These are phyloP conservation scores for Prunella himalayana DNA, from an alignment of 2,113 vertebrate genomes.

Conservation along the genomic window DNA sequence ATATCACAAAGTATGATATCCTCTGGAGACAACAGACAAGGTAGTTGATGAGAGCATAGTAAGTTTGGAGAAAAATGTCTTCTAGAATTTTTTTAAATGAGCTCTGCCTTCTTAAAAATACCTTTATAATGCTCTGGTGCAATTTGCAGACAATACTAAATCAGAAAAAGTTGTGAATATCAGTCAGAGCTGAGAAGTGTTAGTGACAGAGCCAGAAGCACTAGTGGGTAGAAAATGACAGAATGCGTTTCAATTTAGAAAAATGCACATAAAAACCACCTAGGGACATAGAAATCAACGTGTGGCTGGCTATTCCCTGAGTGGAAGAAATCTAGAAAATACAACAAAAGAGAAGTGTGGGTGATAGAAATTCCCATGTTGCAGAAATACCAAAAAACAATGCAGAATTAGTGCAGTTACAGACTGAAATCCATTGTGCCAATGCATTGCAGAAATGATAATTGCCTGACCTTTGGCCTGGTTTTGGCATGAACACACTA, in stretches of 20 bases:
- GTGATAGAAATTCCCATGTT: background rate
- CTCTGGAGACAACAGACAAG: background rate
- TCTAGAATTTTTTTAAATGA: background rate
- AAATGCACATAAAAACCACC: slow-evolving; percentile 6
- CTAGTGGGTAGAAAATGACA: slow-evolving; percentile 25
- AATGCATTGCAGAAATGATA: background rate
- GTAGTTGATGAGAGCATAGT: background rate
- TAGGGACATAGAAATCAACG: background rate
- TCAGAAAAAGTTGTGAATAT: background rate
- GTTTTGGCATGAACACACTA: background rate
- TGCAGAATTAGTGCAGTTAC: background rate
- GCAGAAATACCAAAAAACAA: background rate
- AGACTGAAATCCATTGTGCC: background rate
- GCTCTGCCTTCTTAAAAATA: background rate
- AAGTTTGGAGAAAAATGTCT: background rate
- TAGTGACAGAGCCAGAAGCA: background rate
- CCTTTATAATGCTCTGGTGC: background rate
- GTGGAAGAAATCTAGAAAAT: background rate
- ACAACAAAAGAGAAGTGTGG: background rate
- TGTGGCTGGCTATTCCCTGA: background rate
- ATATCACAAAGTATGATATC: background rate
- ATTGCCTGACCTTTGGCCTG: background rate
- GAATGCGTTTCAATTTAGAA: background rate
- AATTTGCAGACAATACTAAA: slow-evolving; percentile 32
- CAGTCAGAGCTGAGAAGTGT: background rate